A percentile compares a stretch with the other conserved stretches of the same genome.
phyloP scores from a whole-genome alignment of 2,888 invertebrate species.

The Elaeidobius kamerunicus region DNA sequence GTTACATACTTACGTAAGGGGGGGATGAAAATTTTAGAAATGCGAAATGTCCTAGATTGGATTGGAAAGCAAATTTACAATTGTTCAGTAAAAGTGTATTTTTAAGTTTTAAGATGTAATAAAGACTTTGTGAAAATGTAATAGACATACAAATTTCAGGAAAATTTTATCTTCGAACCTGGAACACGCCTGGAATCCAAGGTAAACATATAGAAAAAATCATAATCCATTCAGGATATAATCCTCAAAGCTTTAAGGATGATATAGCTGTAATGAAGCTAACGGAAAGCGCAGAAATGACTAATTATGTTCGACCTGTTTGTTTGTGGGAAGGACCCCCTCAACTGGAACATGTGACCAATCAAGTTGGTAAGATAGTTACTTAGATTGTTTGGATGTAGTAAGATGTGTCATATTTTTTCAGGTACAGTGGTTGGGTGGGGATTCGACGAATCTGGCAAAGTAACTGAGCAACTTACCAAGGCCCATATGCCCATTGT shows the following conservation, averaged over 20 bases:
- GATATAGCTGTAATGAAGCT: slow-evolving; percentile 46
- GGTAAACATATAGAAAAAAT: slow-evolving; percentile 43
- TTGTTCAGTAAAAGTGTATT: too few species aligned
- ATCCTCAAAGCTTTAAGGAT: slow-evolving; percentile 41
- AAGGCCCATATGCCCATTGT: slow-evolving; percentile 62
- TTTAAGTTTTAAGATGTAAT: too few species aligned
- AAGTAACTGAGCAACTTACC: slow-evolving; percentile 55
- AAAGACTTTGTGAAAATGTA: too few species aligned
- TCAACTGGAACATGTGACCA: slow-evolving; percentile 35
- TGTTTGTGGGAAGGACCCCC: slow-evolving; percentile 44
- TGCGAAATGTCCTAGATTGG: too few species aligned
- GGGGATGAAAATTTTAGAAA: too few species aligned
- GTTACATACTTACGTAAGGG: too few species aligned
- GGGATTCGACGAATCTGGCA: slow-evolving; percentile 58
- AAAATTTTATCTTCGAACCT: slow-evolving; percentile 46
- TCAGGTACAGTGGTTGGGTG: slow-evolving; percentile 46
- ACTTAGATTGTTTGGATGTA: too few species aligned
- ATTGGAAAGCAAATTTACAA: too few species aligned
- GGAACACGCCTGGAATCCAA: slow-evolving; percentile 47
- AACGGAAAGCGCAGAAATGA: slow-evolving; percentile 38
- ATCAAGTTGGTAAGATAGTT: slow-evolving; percentile 37
- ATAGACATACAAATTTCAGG: too few species aligned
- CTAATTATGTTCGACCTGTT: slow-evolving; percentile 46
- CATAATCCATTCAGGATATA: slow-evolving; percentile 43
- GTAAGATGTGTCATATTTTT: slow-evolving; percentile 19